Evolutionary conservation across 2,888 invertebrate species (phyloP).

Genomic region (Mythimna albipuncta): DNA sequence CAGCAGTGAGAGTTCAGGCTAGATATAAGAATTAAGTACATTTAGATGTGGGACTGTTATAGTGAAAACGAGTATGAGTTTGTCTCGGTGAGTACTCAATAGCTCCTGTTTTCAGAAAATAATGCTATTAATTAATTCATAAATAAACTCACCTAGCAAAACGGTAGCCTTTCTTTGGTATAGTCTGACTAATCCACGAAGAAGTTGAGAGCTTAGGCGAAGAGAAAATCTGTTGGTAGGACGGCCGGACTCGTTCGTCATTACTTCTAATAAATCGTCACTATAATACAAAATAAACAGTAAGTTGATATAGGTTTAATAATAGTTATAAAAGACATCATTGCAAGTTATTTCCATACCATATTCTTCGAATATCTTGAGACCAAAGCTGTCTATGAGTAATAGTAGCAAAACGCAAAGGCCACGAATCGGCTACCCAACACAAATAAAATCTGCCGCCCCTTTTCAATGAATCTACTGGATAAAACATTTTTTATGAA

Average conservation of each 20-base stretch:
- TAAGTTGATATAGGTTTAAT: neutral
- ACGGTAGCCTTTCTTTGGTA: constrained; percentile 82
- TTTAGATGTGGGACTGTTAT: no score
- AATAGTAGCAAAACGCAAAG: constrained; percentile 81
- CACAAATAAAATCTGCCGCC: constrained; percentile 86
- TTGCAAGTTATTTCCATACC: constrained; percentile 70
- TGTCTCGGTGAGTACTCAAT: no score
- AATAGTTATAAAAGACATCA: neutral
- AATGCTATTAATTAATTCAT: neutral
- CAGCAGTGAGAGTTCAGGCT: no score
- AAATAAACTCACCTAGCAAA: constrained; percentile 74
- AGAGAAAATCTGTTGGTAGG: constrained; percentile 82
- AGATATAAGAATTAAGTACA: no score
- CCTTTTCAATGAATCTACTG: constrained; percentile 79
- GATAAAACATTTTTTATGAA: constrained; percentile 82
- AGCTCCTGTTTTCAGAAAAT: neutral
- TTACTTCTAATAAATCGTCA: constrained; percentile 80
- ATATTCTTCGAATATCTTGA: constrained; percentile 82
- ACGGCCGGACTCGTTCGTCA: constrained; percentile 83
- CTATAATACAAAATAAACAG: constrained; percentile 65
- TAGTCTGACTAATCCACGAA: constrained; percentile 82
- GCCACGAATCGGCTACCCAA: constrained; percentile 88
- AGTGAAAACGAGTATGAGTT: no score
- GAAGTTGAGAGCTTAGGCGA: constrained; percentile 83
- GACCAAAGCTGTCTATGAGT: constrained; percentile 83